These are phyloP conservation scores for Plectus sambesii DNA, from an alignment of 1,140 invertebrate species.

Conservation along the genomic window DNA sequence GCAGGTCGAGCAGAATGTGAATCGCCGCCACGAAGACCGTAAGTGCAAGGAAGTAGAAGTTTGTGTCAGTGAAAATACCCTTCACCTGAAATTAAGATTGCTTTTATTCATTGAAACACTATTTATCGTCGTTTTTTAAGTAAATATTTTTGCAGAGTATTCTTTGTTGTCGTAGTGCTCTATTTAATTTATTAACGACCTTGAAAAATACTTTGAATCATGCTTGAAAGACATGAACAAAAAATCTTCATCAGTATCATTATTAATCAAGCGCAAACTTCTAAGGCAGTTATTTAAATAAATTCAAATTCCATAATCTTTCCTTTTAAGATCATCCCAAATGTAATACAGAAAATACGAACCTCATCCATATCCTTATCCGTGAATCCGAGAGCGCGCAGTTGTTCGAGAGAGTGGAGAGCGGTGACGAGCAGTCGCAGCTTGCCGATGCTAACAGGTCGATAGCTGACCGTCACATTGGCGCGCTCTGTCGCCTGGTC, in stretches of 20 bases:
- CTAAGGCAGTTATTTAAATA: too few species aligned
- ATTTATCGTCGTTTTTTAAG: too few species aligned
- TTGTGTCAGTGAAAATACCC: conserved; percentile 87
- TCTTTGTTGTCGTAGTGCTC: too few species aligned
- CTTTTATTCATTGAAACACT: not conserved
- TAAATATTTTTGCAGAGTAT: too few species aligned
- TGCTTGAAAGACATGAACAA: too few species aligned
- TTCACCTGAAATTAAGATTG: conserved; percentile 55
- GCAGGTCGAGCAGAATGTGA: conserved; percentile 86
- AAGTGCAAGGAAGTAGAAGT: conserved; percentile 74
- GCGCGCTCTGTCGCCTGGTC: conserved; percentile 12
- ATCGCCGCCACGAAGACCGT: conserved; percentile 82
- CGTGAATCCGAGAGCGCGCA: conserved; percentile 60
- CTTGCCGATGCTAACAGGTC: conserved; percentile 27
- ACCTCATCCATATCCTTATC: conserved; percentile 85
- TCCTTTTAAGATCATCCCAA: too few species aligned
- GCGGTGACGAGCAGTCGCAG: conserved; percentile 20
- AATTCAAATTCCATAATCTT: too few species aligned
- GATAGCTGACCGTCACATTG: conserved; percentile 26
- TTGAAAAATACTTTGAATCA: too few species aligned
- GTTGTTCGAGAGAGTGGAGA: conserved; percentile 12
- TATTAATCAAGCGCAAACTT: too few species aligned
- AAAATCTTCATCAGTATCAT: too few species aligned
- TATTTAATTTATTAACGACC: too few species aligned
- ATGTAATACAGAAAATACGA: too few species aligned